Evolutionary conservation across 2,797 vertebrate species (phyloP).

Genomic region (Euthynnus affinis): DNA sequence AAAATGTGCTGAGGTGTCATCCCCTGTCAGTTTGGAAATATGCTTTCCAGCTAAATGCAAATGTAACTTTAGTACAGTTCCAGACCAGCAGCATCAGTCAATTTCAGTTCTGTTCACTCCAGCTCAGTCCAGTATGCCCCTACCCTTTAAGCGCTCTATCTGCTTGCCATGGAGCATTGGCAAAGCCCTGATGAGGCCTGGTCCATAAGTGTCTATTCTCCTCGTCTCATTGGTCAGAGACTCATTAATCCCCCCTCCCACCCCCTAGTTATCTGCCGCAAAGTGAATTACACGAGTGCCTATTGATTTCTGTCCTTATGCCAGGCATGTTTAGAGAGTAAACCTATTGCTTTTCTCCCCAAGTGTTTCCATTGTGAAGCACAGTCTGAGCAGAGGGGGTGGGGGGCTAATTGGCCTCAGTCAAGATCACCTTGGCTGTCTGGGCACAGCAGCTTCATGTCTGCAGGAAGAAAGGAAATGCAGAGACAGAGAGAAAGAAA

Average conservation of each 20-base stretch:
- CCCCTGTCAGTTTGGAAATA: background rate
- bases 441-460: slow-evolving; percentile 46
- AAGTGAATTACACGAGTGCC: slow-evolving; percentile 81
- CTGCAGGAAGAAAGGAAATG: slow-evolving; percentile 19
- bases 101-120: background rate
- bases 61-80: background rate
- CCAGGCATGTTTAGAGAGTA: slow-evolving; percentile 74
- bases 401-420: slow-evolving; percentile 72
- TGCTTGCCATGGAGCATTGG: slow-evolving; percentile 18
- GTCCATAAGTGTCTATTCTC: slow-evolving; percentile 48
- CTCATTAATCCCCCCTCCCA: slow-evolving; percentile 55
- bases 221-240: slow-evolving; percentile 59
- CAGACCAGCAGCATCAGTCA: background rate
- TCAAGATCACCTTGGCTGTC: slow-evolving; percentile 68
- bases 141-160: slow-evolving; percentile 6
- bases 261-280: slow-evolving; percentile 70
- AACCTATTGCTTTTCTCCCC: slow-evolving; percentile 75
- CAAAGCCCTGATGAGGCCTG: slow-evolving; percentile 42
- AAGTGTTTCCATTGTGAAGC: slow-evolving; percentile 67
- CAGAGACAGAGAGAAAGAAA: slow-evolving; percentile 11
- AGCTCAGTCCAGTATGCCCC: background rate
- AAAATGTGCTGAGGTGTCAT: background rate
- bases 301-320: slow-evolving; percentile 83
- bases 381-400: slow-evolving; percentile 48
- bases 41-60: slow-evolving; percentile 1